Percentiles rank a stretch among this genome's conserved stretches.
phyloP scores from a whole-genome alignment of 2,113 vertebrate genomes.

The Scolopax mira region DNA sequence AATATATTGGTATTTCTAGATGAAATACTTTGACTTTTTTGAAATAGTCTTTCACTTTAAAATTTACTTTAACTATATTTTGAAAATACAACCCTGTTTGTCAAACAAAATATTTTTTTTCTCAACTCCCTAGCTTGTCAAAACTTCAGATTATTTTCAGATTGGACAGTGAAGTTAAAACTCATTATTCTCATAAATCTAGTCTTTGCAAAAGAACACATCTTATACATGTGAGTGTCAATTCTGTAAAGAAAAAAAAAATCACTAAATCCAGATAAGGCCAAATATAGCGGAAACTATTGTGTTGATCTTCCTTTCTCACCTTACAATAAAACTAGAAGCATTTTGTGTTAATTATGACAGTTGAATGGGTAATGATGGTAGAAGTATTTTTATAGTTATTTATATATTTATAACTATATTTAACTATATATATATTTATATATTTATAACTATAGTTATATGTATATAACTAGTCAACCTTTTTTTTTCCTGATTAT shows the following conservation, averaged over 20 bases:
- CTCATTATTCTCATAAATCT: neutral
- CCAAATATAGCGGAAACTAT: neutral
- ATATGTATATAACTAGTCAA: neutral
- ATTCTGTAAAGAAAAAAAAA: neutral
- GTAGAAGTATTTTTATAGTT: neutral
- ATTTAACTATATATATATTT: too few relatives aligned
- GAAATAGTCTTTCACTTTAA: neutral
- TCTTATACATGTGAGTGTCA: neutral
- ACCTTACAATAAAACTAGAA: neutral
- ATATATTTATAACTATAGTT: too few relatives aligned
- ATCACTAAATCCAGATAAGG: neutral
- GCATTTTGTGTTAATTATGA: neutral
- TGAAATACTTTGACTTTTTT: neutral
- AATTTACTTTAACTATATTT: neutral
- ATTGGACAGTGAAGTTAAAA: neutral
- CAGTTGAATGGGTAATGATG: neutral
- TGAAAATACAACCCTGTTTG: neutral
- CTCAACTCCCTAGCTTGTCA: neutral
- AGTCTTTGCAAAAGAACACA: neutral
- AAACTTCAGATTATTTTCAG: neutral
- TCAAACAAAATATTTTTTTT: neutral
- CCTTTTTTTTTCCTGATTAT: neutral
- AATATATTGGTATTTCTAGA: neutral
- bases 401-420: too few relatives aligned
- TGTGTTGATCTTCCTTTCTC: neutral